Base-by-base conservation (phyloP, 2,888 invertebrate species). In the Neoaliturus tenellus region DNA sequence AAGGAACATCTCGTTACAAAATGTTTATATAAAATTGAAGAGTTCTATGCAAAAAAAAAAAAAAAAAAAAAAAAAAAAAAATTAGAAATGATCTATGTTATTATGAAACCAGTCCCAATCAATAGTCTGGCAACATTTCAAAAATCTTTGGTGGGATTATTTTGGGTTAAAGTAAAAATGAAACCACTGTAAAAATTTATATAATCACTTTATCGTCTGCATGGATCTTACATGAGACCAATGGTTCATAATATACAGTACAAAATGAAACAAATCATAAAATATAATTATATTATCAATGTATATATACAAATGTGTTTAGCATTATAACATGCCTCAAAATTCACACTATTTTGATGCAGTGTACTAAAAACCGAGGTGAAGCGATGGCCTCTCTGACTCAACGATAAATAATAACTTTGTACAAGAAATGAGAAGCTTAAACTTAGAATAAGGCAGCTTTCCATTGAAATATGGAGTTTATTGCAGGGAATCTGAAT, bases 231-330 rank as follows among this genome's bases (percentile, higher is more conserved):
- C 82, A 82, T 73, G 82, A 55, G 55, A 82, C 82, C 35, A 55
- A 51, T 69, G 31, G 81, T 69, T 81, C 67, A 69, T 81, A 81
- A 69, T 82, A 71, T 82, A 82, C 82, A 82, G 73, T 82, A 82
- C 82, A 82, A 82, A 82, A 82, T 82, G 82, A 82, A 82, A 82
- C 82, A 82, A 82, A 82, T 82, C 82, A 82, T 82, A 82, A 82
- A 82, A 82, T 82, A 82, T 82, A 82, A 78, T 75, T 75, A 44
- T 78, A 78, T 78, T 82, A 82, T 82, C 48, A 71, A 82, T 82
- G 69, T 73, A 82, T 82, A 81, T 73, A 33, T 73, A 82, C 73
- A 73, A 73, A 73, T 51, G 48, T 82, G 39, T 71, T 82, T 82
- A 82, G 73, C 71, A 55, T 73, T 82, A 78, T 78, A 78, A 78